phyloP scores from a whole-genome alignment of 2,113 vertebrate species.

The Micronycteris hirsuta region DNA sequence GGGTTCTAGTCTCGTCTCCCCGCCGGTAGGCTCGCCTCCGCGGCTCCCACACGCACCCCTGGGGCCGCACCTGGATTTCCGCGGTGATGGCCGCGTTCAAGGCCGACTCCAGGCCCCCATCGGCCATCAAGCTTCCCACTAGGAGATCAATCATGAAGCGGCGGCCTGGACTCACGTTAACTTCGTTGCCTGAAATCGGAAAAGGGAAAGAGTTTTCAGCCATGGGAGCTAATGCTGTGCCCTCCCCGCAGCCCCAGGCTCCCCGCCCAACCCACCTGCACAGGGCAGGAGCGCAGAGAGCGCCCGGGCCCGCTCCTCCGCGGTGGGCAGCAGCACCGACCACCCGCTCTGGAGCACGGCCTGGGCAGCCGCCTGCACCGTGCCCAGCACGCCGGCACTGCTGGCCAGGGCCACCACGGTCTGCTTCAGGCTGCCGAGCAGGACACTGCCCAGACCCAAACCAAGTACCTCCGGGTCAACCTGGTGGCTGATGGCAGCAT shows the following conservation, averaged over 20 bases:
- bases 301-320: constrained; percentile 93
- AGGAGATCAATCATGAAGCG: constrained; percentile 98
- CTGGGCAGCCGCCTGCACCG: constrained; percentile 93
- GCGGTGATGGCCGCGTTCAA: constrained; percentile 95
- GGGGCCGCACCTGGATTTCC: constrained; percentile 91
- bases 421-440: constrained; percentile 97
- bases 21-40: too few relatives aligned
- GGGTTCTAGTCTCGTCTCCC: neutral
- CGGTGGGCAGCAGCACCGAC: constrained; percentile 96
- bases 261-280: constrained; percentile 82
- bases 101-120: constrained; percentile 96
- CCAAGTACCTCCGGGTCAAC: constrained; percentile 94
- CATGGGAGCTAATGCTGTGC: neutral
- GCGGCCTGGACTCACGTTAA: constrained; percentile 92
- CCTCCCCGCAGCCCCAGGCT: neutral
- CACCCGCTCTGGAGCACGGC: constrained; percentile 97
- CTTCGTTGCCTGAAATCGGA: constrained; percentile 94
- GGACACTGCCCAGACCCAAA: constrained; percentile 90
- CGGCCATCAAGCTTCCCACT: constrained; percentile 98
- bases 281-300: constrained; percentile 95
- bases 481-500: constrained; percentile 97
- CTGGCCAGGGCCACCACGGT: constrained; percentile 94
- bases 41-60: neutral
- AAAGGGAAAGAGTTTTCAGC: constrained; percentile 42
- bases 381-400: constrained; percentile 93